Evolutionary conservation across 2,888 invertebrate species (phyloP), one percentile per base, ranked within the genome.

Genomic region (Agrotis ipsilon): DNA sequence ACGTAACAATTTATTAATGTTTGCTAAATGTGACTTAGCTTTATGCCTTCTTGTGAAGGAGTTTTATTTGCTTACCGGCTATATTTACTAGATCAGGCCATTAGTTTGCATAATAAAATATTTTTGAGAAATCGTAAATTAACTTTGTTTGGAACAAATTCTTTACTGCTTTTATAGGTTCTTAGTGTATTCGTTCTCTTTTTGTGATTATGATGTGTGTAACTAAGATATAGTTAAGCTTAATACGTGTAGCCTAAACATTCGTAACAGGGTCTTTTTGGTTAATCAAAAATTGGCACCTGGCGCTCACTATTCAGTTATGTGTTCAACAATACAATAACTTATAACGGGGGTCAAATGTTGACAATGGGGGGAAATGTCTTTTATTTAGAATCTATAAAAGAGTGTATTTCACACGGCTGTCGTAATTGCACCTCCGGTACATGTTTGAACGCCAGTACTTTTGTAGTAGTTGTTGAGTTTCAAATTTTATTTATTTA

Each of bases 251-350:
- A 88, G 86, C 87, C 87, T 87, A 85, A 87, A 89, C 75, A 83
- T 84, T 82, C 75, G 79, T 88, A 87, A 92, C 94, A 94, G 95
- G 94, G 95, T 94, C 91, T 91, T 93, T 94, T 94, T 93, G 91
- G 88, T 92, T 89, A 82, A 84, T 87, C 89, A 90, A 92, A 92
- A 92, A 91, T 85, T 86, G 91, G 85, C 92, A 88, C 90, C 93
- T 93, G 91, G 75, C 84, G 88, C 89, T 88, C 88, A 85, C 83
- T 88, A 82, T 84, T 76, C 84, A 87, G 90, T 91, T 88, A 91
- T 90, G 89, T 89, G 85, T 81, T 82, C 73, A 71, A 80, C 71
- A 67, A 86, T 86, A 88, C 85, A 89, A 87, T 89, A 84, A 88
- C 68, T 83, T 81, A 68, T 64, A 75, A 82, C 18, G 86, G 86